phyloP scores from a whole-genome alignment of 2,797 vertebrate species.

The Gymnothorax javanicus region DNA sequence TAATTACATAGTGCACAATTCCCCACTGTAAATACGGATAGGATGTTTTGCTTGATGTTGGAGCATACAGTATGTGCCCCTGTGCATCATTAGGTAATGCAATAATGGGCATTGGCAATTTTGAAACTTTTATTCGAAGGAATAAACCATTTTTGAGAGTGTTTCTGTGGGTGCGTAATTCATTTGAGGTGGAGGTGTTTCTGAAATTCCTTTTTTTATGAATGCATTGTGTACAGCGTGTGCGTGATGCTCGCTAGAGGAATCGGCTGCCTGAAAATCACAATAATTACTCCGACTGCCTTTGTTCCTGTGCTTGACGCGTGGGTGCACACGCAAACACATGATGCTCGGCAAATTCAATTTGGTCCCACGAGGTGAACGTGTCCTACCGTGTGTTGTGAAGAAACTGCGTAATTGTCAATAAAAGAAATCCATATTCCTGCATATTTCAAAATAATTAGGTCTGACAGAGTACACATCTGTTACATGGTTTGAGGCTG shows the following conservation, averaged over 20 bases:
- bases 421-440: not conserved
- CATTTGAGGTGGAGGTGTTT: not conserved
- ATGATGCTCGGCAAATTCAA: too few relatives aligned
- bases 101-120: not conserved
- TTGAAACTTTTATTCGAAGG: not conserved
- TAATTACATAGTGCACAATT: not conserved
- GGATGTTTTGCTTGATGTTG: not conserved
- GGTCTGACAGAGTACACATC: not conserved
- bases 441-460: slow-evolving; percentile 1
- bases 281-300: not conserved
- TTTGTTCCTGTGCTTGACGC: not conserved
- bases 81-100: not conserved
- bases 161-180: not conserved
- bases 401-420: not conserved
- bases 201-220: not conserved
- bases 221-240: not conserved
- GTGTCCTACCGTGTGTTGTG: too few relatives aligned
- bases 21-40: not conserved
- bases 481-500: too few relatives aligned
- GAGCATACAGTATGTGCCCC: not conserved
- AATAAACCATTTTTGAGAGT: not conserved
- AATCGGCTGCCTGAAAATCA: not conserved
- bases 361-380: too few relatives aligned
- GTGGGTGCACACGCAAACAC: not conserved
- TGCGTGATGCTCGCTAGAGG: not conserved